These are phyloP conservation scores for Tonatia bakeri DNA, from an alignment of 2,113 vertebrate species.

Conservation along the genomic window DNA sequence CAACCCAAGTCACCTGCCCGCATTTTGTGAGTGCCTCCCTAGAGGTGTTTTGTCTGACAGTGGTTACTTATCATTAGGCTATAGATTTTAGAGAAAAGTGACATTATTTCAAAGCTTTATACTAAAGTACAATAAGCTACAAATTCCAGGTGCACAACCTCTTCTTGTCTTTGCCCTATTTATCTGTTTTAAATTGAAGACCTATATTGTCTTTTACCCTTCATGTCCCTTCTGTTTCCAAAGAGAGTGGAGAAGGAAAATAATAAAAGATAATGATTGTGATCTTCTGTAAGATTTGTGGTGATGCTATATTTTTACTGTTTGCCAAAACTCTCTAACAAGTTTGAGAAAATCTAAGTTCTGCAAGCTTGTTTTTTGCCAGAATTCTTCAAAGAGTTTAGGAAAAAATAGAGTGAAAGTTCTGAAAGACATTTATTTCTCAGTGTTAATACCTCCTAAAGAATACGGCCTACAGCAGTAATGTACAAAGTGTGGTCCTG, in stretches of 20 bases:
- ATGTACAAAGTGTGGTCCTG: not conserved
- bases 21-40: not conserved
- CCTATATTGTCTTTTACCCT: not conserved
- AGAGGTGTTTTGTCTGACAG: not conserved
- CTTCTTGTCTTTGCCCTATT: not conserved
- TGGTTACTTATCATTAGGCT: not conserved
- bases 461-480: not conserved
- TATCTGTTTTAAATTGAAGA: conserved; percentile 3
- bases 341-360: not conserved
- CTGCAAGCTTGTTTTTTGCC: not conserved
- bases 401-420: not conserved
- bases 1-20: not conserved
- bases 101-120: not conserved
- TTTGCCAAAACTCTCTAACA: not conserved
- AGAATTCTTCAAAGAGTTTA: not conserved
- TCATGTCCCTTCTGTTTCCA: not conserved
- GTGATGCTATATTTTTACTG: not conserved
- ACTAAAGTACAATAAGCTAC: not conserved
- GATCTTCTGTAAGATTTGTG: not conserved
- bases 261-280: not conserved
- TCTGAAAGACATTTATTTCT: conserved; percentile 2
- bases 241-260: not conserved
- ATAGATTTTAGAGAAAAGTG: not conserved
- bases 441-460: not conserved
- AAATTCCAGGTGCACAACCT: not conserved